Evolutionary conservation across 2,113 vertebrate species (phyloP).

Genomic region (Ramphastos sulfuratus): DNA sequence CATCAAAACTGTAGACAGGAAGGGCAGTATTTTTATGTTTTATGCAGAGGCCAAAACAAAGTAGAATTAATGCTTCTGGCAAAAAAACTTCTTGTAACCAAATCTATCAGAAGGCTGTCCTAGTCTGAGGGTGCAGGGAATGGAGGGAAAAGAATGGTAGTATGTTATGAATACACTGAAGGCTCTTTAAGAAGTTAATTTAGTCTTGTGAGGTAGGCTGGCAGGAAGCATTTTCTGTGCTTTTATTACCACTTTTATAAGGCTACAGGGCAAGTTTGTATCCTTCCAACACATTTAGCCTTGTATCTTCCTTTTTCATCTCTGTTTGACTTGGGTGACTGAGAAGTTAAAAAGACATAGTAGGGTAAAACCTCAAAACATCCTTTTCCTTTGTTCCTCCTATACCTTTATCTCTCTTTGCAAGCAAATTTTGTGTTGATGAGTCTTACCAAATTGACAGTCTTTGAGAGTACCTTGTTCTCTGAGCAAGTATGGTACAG

Average conservation of each 20-base stretch:
- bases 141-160: neutral
- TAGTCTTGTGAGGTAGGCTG: neutral
- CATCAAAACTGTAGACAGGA: neutral
- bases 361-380: neutral
- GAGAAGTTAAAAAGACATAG: neutral
- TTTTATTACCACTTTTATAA: slow-evolving; percentile 27
- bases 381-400: slow-evolving; percentile 1
- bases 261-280: neutral
- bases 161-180: neutral
- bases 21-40: neutral
- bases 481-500: neutral
- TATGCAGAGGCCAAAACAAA: neutral
- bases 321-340: neutral
- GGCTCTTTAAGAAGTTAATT: neutral
- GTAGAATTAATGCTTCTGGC: neutral
- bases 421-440: neutral
- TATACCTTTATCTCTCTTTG: neutral
- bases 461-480: neutral
- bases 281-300: neutral
- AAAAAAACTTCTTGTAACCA: neutral
- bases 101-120: neutral
- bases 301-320: slow-evolving; percentile 5
- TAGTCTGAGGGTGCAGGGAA: neutral
- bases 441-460: neutral
- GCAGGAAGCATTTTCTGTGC: neutral